These are phyloP conservation scores for Heliocidaris tuberculata DNA, from an alignment of 35 echinoderm and acorn worm genomes.

Conservation along the genomic window DNA sequence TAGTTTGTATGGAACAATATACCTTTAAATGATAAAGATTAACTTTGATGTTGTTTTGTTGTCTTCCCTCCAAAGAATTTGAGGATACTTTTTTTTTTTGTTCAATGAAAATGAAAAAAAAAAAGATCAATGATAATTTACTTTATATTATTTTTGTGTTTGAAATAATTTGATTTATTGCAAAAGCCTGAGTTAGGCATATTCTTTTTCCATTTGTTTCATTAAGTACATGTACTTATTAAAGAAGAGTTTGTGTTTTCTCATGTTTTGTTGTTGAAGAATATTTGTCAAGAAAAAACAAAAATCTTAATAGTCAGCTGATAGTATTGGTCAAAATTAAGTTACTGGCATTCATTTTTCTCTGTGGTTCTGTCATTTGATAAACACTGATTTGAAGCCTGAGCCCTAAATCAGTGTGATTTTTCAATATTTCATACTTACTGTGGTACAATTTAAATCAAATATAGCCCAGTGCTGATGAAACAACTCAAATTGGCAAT, in stretches of 20 bases:
- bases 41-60: background rate
- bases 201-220: too few relatives aligned
- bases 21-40: background rate
- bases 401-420: too few relatives aligned
- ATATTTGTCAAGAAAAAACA: background rate
- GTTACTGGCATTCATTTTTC: too few relatives aligned
- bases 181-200: background rate
- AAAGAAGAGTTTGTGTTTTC: background rate
- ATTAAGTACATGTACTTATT: too few relatives aligned
- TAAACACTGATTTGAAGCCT: too few relatives aligned
- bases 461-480: too few relatives aligned
- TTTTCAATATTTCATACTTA: too few relatives aligned
- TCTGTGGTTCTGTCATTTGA: too few relatives aligned
- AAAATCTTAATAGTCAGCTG: background rate
- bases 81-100: background rate
- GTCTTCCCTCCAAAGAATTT: background rate
- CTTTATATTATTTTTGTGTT: background rate
- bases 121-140: background rate
- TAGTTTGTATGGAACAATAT: background rate
- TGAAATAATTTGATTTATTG: background rate
- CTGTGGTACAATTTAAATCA: too few relatives aligned
- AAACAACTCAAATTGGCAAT: too few relatives aligned
- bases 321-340: background rate
- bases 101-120: background rate
- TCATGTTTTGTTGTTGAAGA: background rate